Evolutionary conservation across 2,797 vertebrate species (phyloP).

Genomic region (Gastrophryne carolinensis): DNA sequence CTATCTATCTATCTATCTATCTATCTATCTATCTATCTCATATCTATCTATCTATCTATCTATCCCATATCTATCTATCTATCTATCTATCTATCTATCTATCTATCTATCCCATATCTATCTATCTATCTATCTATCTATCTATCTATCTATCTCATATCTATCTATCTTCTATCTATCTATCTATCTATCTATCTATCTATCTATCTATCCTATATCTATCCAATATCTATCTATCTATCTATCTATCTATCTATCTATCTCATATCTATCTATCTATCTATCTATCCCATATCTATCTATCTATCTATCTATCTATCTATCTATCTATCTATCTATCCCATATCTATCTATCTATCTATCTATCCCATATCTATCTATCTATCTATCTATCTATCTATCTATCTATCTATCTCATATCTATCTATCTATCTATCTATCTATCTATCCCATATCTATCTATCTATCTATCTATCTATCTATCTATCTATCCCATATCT

Average conservation of each 20-base stretch:
- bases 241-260: not conserved
- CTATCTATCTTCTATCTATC: not conserved
- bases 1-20: no score
- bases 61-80: no score
- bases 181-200: conserved; percentile 1
- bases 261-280: not conserved
- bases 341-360: not conserved
- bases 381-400: not conserved
- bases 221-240: conserved; percentile 2
- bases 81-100: no score
- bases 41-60: no score
- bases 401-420: not conserved
- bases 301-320: not conserved
- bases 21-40: no score
- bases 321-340: not conserved
- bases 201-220: not conserved
- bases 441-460: no score
- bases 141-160: no score
- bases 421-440: no score
- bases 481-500: no score
- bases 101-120: no score
- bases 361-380: not conserved
- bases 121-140: no score
- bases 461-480: not conserved
- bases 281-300: not conserved